phyloP scores from a whole-genome alignment of 2,113 vertebrate genomes.

The Arothron firmamentum region DNA sequence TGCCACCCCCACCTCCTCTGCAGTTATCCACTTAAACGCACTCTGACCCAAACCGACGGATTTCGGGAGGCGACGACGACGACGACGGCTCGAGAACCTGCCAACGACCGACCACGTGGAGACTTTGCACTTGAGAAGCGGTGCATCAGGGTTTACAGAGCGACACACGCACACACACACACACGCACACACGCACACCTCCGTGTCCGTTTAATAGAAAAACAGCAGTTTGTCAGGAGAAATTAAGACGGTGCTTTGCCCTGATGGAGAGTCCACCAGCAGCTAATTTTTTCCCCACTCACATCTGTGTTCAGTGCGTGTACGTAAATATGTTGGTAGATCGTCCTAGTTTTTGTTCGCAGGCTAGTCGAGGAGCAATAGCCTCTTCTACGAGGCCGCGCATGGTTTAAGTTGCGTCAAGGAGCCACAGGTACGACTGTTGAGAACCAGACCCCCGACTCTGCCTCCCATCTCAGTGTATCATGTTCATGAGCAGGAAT shows the following conservation, averaged over 20 bases:
- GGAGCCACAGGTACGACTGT: constrained; percentile 18
- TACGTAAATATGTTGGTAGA: constrained; percentile 7
- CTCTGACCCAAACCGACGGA: constrained; percentile 18
- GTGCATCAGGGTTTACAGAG: constrained; percentile 57
- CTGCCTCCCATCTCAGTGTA: constrained; percentile 18
- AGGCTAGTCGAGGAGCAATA: constrained; percentile 16
- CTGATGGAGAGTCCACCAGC: constrained; percentile 19
- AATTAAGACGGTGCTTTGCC: constrained; percentile 18
- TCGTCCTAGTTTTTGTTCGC: constrained; percentile 1
- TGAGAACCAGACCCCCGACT: not conserved
- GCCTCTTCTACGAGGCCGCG: constrained; percentile 9
- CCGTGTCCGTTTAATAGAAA: constrained; percentile 7
- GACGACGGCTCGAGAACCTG: not conserved
- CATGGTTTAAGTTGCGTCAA: constrained; percentile 25
- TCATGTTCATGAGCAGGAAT: constrained; percentile 28
- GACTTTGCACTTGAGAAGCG: constrained; percentile 53
- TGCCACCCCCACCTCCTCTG: constrained; percentile 21
- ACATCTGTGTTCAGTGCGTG: constrained; percentile 18
- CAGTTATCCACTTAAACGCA: constrained; percentile 14
- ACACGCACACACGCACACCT: constrained; percentile 15
- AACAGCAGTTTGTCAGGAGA: constrained; percentile 1
- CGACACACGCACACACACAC: constrained; percentile 16
- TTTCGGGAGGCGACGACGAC: not conserved
- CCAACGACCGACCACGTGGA: constrained; percentile 11
- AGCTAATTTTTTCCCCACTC: constrained; percentile 1